Evolutionary conservation across 2,888 invertebrate species (phyloP).

Genomic region (Marronus borbonicus): DNA sequence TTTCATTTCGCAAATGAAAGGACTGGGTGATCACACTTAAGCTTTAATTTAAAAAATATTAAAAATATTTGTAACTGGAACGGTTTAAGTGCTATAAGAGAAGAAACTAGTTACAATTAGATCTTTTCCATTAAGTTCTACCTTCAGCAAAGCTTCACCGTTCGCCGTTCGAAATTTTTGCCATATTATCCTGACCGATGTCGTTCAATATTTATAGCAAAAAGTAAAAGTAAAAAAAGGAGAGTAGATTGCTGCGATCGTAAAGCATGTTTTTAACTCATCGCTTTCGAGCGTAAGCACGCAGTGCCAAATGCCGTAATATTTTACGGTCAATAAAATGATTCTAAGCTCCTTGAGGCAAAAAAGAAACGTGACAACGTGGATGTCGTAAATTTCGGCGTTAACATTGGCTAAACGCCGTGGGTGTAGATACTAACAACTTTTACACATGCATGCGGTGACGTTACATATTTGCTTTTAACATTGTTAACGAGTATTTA

Average conservation of each 20-base stretch:
- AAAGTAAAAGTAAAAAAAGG: conserved; percentile 18
- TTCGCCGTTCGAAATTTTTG: too few relatives aligned
- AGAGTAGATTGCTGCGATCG: conserved; percentile 36
- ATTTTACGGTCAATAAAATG: conserved; percentile 44
- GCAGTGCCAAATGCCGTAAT: conserved; percentile 24
- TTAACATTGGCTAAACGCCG: conserved; percentile 17
- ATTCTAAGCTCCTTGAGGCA: conserved; percentile 21
- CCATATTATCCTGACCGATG: neutral
- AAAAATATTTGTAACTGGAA: too few relatives aligned
- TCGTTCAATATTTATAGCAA: conserved; percentile 22
- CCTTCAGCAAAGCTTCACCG: too few relatives aligned
- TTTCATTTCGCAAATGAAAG: too few relatives aligned
- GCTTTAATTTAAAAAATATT: too few relatives aligned
- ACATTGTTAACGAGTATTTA: conserved; percentile 4
- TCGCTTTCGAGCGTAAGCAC: neutral
- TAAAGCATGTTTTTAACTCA: conserved; percentile 33
- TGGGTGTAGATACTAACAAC: neutral
- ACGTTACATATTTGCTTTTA: conserved; percentile 8
- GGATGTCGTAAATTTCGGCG: conserved; percentile 20
- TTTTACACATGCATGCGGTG: neutral
- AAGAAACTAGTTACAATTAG: too few relatives aligned
- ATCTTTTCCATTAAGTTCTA: too few relatives aligned
- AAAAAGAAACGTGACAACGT: conserved; percentile 44
- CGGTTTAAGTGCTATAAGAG: too few relatives aligned
- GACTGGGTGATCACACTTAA: too few relatives aligned